phyloP scores from a whole-genome alignment of 2,797 vertebrate genomes.

The Danio aesculapii region DNA sequence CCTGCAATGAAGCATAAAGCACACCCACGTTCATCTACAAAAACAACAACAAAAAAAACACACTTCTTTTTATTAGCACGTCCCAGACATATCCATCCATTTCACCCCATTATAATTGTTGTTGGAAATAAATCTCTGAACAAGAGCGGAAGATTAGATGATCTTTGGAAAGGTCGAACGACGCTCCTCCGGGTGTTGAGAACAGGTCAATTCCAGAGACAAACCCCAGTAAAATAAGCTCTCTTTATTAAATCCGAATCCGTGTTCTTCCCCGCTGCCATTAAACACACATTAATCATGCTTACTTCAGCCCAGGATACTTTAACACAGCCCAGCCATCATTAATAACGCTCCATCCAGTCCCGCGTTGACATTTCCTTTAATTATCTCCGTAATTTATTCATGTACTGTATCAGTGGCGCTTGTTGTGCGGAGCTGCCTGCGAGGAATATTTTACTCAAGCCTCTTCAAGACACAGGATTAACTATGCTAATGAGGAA shows the following conservation, averaged over 20 bases:
- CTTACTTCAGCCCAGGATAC: constrained; percentile 69
- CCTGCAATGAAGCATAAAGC: constrained; percentile 5
- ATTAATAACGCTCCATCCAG: constrained; percentile 81
- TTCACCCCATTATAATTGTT: constrained; percentile 51
- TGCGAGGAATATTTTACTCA: constrained; percentile 78
- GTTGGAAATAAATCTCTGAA: constrained; percentile 57
- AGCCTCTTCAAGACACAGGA: constrained; percentile 73
- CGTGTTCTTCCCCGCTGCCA: constrained; percentile 67
- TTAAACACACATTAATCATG: constrained; percentile 78
- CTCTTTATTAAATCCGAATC: constrained; percentile 66
- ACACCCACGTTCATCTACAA: background rate
- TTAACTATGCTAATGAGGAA: constrained; percentile 80
- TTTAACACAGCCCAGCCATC: constrained; percentile 70
- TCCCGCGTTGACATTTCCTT: constrained; percentile 82
- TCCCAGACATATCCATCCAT: constrained; percentile 42
- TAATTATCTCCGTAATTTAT: constrained; percentile 86
- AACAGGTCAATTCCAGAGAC: constrained; percentile 66
- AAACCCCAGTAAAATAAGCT: constrained; percentile 67
- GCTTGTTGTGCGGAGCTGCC: constrained; percentile 82
- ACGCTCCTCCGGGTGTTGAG: constrained; percentile 54
- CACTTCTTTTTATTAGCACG: constrained; percentile 30
- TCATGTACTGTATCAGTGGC: constrained; percentile 81
- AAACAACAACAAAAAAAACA: constrained; percentile 1
- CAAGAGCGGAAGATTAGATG: constrained; percentile 54
- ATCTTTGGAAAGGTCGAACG: constrained; percentile 60